Conservation (phyloP, 2,113 vertebrate genomes). For the human (Homo sapiens) region DNA sequence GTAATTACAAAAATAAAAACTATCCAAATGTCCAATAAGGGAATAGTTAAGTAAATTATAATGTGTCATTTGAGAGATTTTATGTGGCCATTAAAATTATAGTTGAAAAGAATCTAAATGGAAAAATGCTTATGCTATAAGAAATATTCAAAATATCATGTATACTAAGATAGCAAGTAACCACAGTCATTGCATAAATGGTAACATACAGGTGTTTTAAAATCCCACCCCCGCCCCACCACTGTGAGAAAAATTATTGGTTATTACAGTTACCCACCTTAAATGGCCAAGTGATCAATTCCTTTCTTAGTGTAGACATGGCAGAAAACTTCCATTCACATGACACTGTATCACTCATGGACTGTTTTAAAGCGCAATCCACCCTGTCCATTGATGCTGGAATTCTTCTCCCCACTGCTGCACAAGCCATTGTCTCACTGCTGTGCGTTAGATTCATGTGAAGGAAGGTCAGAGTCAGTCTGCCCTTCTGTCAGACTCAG, state of each 20-base stretch:
- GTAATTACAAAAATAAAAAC: conserved; percentile 50
- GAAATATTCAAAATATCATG: conserved; percentile 44
- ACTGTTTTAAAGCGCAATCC: neutral
- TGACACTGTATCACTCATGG: neutral
- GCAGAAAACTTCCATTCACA: neutral
- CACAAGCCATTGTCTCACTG: neutral
- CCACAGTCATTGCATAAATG: neutral
- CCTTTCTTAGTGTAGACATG: neutral
- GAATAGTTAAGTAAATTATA: conserved; percentile 36
- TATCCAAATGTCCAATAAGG: conserved; percentile 20
- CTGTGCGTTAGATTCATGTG: neutral
- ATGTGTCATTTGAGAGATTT: conserved; percentile 14
- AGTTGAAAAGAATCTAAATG: conserved; percentile 44
- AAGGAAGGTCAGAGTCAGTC: neutral
- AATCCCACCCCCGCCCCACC: neutral
- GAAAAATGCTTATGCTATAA: conserved; percentile 13
- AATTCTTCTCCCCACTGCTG: neutral
- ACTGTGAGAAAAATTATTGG: neutral
- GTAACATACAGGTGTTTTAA: conserved; percentile 12
- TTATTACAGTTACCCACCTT: neutral
- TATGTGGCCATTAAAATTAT: conserved; percentile 31
- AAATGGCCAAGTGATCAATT: neutral
- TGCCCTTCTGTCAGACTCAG: neutral
- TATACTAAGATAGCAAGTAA: neutral
- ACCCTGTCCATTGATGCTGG: neutral